Base-by-base conservation (phyloP, 2,113 vertebrate genomes). In the Tetraodon nigroviridis region DNA sequence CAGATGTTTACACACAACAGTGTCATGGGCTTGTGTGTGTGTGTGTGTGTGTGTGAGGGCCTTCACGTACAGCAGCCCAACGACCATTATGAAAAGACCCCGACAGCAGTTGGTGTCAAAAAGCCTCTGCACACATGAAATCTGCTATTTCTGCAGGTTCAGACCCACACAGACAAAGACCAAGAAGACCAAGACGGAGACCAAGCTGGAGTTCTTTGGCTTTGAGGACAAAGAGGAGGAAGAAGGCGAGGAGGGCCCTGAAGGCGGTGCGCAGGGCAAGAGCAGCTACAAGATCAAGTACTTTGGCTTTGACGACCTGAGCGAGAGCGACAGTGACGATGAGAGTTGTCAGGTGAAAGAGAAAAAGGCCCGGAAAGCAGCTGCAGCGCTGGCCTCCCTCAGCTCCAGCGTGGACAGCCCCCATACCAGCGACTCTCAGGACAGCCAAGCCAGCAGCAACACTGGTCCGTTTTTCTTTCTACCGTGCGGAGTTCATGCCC, bases 211-310 rank as follows among this genome's bases (percentile, higher is more conserved):
- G 72, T 98, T 99, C 82, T 99, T 99, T 82, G 97, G 97, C 67
- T 99, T 99, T 73, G 97, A 97, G 84, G 93, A 94, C 76, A 93
- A 94, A 7, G 95, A 94, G 61, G 93, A 90, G 69, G 91, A 88
- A 62, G 93, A 81, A 61, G 89, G 88, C 16, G 92, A 93, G 81
- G 92, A 92, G 0, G 91, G 92, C 18, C 61, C 80, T 11, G 84
- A 88, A 41, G 90, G 89, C 44, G 84, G 44, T 21, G 55, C 50
- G 53, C 56, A 83, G 46, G 95, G 94, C 58, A 94, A 94, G 83
- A 94, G 95, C 73, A 99, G 92, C 87, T 99, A 99, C 89, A 98
- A 98, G 92, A 98, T 99, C 86, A 99, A 99, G 63, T 99, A 99
- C 87, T 99, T 99, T 86, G 97, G 97, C 48, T 99, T 99, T 79